Percentiles rank a stretch among this genome's conserved stretches.
phyloP scores from a whole-genome alignment of 2,113 vertebrate species.

The Lonchura striata region DNA sequence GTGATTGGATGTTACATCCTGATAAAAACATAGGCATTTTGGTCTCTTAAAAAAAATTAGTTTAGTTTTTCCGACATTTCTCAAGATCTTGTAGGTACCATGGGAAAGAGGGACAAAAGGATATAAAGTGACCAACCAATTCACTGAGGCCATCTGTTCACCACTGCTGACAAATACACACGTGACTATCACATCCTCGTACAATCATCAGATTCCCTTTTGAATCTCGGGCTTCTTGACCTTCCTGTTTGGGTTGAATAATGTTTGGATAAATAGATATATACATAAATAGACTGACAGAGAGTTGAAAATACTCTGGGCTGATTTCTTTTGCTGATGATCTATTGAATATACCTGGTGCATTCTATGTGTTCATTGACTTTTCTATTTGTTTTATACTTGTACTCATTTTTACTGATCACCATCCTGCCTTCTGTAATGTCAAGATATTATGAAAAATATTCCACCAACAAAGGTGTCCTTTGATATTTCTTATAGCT shows the following conservation, averaged over 20 bases:
- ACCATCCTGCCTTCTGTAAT: constrained; percentile 16
- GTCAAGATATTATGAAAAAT: constrained; percentile 54
- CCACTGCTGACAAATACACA: not conserved
- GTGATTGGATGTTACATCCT: not conserved
- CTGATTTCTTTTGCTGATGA: constrained; percentile 43
- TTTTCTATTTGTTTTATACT: constrained; percentile 62
- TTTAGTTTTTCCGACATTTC: not conserved
- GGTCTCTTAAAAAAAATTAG: not conserved
- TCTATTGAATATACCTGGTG: constrained; percentile 49
- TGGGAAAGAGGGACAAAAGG: not conserved
- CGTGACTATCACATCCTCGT: fast-evolving
- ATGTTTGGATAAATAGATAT: constrained; percentile 9
- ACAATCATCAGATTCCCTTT: not conserved
- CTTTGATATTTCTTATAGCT: constrained; percentile 3
- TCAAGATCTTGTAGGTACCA: not conserved
- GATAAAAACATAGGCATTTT: not conserved
- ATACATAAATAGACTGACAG: constrained; percentile 3
- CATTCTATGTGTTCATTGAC: constrained; percentile 50
- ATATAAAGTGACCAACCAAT: not conserved
- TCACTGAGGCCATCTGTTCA: not conserved
- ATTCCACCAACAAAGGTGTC: constrained; percentile 18
- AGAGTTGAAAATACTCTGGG: not conserved
- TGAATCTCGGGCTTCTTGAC: not conserved
- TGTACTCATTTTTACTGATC: constrained; percentile 61
- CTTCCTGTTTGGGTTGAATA: not conserved